Evolutionary conservation across 2,888 invertebrate species (phyloP).

Genomic region (Eurois occulta): DNA sequence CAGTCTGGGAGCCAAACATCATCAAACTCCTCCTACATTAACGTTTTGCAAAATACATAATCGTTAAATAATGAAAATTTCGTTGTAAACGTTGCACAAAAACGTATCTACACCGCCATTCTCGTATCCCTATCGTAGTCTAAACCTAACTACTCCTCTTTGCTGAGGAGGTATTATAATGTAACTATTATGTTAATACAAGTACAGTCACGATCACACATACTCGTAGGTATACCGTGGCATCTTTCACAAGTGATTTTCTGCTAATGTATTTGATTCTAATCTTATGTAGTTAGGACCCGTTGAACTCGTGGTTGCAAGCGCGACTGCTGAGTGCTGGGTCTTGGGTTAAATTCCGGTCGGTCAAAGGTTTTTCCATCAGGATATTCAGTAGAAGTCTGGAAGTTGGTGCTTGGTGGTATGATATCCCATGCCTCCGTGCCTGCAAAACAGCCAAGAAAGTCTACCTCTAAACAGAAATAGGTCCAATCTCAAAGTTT

Average conservation of each 20-base stretch:
- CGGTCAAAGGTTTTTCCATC: background rate
- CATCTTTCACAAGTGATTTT: background rate
- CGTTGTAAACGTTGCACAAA: background rate
- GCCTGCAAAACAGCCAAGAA: background rate
- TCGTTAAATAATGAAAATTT: background rate
- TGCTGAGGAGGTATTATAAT: conserved; percentile 15
- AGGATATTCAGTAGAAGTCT: background rate
- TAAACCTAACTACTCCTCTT: conserved; percentile 13
- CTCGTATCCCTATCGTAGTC: conserved; percentile 14
- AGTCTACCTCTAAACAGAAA: background rate
- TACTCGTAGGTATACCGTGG: background rate
- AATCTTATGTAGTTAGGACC: background rate
- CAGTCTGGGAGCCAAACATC: too few relatives aligned
- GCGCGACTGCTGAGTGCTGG: too few relatives aligned
- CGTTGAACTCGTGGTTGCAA: background rate
- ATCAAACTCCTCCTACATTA: background rate
- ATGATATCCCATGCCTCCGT: background rate
- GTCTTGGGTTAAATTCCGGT: background rate
- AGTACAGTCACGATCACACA: conserved; percentile 11
- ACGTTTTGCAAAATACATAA: too few relatives aligned
- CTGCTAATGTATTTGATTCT: background rate
- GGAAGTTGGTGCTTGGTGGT: background rate
- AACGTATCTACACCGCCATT: background rate
- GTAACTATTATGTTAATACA: conserved; percentile 55
- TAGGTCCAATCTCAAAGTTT: background rate